Percentiles rank a stretch among this genome's conserved stretches.
phyloP scores from a whole-genome alignment of 2,113 vertebrate genomes.

The Motacilla tschutschensis region DNA sequence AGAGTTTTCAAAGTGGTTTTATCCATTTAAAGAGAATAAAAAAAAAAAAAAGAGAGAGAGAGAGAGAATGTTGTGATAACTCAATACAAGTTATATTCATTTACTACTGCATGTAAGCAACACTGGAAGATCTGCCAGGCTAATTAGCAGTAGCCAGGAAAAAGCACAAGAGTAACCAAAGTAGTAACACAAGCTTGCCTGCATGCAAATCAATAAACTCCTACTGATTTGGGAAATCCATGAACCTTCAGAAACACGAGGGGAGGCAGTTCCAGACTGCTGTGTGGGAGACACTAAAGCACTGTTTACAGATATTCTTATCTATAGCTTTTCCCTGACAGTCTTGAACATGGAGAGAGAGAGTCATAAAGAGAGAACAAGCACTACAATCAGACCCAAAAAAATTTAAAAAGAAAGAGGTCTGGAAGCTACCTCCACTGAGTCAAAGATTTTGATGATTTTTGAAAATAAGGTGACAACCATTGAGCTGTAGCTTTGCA shows the following conservation, averaged over 20 bases:
- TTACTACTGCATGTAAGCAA: neutral
- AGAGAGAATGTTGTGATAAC: neutral
- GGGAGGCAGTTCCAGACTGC: conserved; percentile 34
- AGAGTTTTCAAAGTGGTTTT: neutral
- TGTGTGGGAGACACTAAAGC: conserved; percentile 49
- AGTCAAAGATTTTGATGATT: neutral
- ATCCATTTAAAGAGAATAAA: neutral
- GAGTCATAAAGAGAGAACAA: neutral
- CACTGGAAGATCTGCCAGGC: neutral
- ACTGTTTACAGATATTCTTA: conserved; percentile 37
- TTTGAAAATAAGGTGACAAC: neutral
- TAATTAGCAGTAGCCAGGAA: conserved; percentile 26
- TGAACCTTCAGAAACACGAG: neutral
- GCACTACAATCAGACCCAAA: neutral
- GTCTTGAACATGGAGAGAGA: neutral
- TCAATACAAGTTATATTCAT: neutral
- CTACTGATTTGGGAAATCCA: conserved; percentile 43
- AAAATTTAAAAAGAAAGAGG: neutral
- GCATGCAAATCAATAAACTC: conserved; percentile 25
- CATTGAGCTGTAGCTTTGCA: neutral
- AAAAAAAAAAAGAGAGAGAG: neutral
- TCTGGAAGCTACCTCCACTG: neutral
- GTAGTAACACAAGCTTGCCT: conserved; percentile 20
- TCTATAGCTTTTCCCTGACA: neutral
- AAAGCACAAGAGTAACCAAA: neutral